These are phyloP conservation scores for Altica lythri DNA, from an alignment of 2,888 invertebrate species.

Conservation along the genomic window DNA sequence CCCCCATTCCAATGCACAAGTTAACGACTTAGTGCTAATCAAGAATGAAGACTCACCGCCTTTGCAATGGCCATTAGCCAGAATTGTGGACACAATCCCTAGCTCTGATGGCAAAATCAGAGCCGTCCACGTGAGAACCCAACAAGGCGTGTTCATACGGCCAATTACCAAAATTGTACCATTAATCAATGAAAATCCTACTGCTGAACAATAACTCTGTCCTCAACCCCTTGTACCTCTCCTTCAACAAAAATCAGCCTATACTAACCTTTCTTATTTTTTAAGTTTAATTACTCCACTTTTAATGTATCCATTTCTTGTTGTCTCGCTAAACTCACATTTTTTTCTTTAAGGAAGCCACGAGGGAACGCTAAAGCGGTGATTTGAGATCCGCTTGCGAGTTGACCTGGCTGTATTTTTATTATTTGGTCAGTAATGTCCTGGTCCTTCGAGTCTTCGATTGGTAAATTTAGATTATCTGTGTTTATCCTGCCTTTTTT, in stretches of 20 bases:
- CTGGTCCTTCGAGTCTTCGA: too few species aligned
- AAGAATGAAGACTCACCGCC: slow-evolving; percentile 16
- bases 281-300: too few species aligned
- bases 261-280: too few species aligned
- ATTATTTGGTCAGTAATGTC: too few species aligned
- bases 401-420: not conserved
- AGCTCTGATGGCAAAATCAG: slow-evolving; percentile 8
- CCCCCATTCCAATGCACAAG: not conserved
- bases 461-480: too few species aligned
- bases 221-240: too few species aligned
- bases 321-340: too few species aligned
- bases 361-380: not conserved
- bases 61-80: slow-evolving; percentile 14
- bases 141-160: not conserved
- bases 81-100: slow-evolving; percentile 9
- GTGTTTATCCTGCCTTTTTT: too few species aligned
- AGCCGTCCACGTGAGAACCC: not conserved
- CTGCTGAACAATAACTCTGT: not conserved
- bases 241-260: too few species aligned
- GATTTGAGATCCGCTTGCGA: not conserved
- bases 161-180: not conserved
- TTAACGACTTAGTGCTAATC: slow-evolving; percentile 14
- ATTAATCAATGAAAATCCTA: not conserved
- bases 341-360: not conserved
- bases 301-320: too few species aligned